Conservation (phyloP, 2,113 vertebrate genomes). For the Chelonoidis abingdonii region DNA sequence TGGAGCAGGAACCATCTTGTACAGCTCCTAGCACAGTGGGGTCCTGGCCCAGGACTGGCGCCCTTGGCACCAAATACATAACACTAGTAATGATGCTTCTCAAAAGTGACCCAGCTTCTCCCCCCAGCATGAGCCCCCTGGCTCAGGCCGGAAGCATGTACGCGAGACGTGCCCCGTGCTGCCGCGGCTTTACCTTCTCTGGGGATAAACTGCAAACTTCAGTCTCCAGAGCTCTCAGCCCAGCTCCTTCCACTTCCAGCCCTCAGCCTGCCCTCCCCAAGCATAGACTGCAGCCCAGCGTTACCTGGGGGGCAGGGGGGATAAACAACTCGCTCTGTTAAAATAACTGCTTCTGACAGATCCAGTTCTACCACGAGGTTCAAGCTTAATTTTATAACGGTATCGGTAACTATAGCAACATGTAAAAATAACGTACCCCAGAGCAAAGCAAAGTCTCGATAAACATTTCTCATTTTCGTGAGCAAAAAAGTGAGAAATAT, state of each 20-base stretch:
- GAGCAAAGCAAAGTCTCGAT: slow-evolving; percentile 67
- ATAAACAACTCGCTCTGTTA: slow-evolving; percentile 59
- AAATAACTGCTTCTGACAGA: slow-evolving; percentile 79
- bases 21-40: not conserved
- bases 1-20: not conserved
- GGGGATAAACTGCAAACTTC: not conserved
- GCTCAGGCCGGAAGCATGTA: not conserved
- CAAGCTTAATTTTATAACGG: slow-evolving; percentile 81
- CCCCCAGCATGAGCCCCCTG: not conserved
- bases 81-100: not conserved
- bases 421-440: slow-evolving; percentile 76
- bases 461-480: slow-evolving; percentile 29
- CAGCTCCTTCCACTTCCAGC: slow-evolving; percentile 52
- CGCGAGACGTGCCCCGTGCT: not conserved
- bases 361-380: slow-evolving; percentile 77
- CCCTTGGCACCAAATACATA: not conserved
- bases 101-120: not conserved
- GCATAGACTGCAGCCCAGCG: slow-evolving; percentile 66
- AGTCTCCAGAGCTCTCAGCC: not conserved
- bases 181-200: not conserved
- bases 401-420: slow-evolving; percentile 82
- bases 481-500: not conserved
- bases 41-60: not conserved
- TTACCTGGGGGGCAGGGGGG: slow-evolving; percentile 57
- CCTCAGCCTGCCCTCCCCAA: slow-evolving; percentile 71